These are phyloP conservation scores for Chloromyia formosa DNA, from an alignment of 2,888 invertebrate genomes.

Conservation along the genomic window DNA sequence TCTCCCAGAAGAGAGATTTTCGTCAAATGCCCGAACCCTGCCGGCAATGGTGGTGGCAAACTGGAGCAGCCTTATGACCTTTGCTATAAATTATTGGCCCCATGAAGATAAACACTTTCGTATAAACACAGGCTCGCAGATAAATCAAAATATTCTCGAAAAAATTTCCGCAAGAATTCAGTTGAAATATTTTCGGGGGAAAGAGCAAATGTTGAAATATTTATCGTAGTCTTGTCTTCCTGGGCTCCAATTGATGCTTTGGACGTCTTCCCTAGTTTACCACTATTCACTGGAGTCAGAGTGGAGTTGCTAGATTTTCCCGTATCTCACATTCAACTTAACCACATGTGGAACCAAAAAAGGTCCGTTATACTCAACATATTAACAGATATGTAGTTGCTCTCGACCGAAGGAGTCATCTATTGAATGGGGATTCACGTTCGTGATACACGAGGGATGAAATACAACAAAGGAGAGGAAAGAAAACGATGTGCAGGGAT, in stretches of 20 bases:
- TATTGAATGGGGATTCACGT: neutral
- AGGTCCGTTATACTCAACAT: neutral
- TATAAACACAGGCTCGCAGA: slow-evolving; percentile 23
- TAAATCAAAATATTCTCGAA: slow-evolving; percentile 47
- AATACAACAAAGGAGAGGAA: too few species aligned
- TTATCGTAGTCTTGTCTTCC: neutral
- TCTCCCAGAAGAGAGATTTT: slow-evolving; percentile 44
- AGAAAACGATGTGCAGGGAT: too few species aligned
- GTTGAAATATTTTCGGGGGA: slow-evolving; percentile 46
- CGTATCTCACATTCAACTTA: slow-evolving; percentile 1
- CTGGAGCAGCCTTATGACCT: neutral
- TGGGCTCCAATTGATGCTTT: neutral
- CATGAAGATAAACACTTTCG: slow-evolving; percentile 46
- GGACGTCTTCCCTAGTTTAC: neutral
- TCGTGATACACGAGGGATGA: too few species aligned
- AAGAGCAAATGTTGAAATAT: slow-evolving; percentile 1
- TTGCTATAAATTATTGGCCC: slow-evolving; percentile 46
- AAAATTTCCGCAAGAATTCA: slow-evolving; percentile 47
- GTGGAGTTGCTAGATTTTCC: neutral
- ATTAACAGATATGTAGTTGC: slow-evolving; percentile 1
- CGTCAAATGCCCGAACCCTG: neutral
- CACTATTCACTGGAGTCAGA: neutral
- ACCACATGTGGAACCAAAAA: slow-evolving; percentile 5
- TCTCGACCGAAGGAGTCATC: neutral
- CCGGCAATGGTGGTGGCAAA: neutral